Conservation (phyloP, 1,140 invertebrate species). For the Drosophila nasuta region DNA sequence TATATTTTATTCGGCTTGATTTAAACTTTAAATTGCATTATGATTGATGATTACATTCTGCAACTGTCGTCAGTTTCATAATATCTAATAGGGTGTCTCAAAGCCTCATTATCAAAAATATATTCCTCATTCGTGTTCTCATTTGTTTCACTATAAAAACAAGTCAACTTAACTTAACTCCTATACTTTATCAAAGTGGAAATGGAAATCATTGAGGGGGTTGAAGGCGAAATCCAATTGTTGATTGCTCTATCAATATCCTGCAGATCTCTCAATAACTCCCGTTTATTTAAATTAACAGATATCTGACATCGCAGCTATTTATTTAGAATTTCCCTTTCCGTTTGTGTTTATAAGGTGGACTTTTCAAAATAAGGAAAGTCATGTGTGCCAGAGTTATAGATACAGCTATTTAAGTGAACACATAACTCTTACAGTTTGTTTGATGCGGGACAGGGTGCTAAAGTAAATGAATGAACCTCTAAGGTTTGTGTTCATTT, state of each 20-base stretch:
- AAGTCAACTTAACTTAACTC: slow-evolving; percentile 8
- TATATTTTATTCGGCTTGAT: too few species aligned
- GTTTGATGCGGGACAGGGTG: background rate
- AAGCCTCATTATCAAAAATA: too few species aligned
- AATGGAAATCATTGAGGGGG: background rate
- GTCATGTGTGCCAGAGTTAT: background rate
- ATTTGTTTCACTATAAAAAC: slow-evolving; percentile 7
- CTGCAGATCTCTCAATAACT: background rate
- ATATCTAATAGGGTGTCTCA: too few species aligned
- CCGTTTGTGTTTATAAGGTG: background rate
- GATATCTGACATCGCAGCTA: background rate
- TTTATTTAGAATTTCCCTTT: background rate
- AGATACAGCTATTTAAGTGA: slow-evolving; percentile 1
- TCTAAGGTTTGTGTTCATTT: slow-evolving; percentile 73
- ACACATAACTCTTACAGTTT: slow-evolving; percentile 1
- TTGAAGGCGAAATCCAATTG: slow-evolving; percentile 7
- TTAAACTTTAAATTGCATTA: background rate
- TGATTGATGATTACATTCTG: background rate
- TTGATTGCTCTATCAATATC: slow-evolving; percentile 6
- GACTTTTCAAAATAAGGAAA: background rate
- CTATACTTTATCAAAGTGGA: background rate
- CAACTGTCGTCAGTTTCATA: too few species aligned
- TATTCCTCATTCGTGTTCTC: background rate
- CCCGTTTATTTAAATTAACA: background rate
- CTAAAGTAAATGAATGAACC: slow-evolving; percentile 53